phyloP scores from a whole-genome alignment of 2,797 vertebrate genomes.

The Molossus alvarezi region DNA sequence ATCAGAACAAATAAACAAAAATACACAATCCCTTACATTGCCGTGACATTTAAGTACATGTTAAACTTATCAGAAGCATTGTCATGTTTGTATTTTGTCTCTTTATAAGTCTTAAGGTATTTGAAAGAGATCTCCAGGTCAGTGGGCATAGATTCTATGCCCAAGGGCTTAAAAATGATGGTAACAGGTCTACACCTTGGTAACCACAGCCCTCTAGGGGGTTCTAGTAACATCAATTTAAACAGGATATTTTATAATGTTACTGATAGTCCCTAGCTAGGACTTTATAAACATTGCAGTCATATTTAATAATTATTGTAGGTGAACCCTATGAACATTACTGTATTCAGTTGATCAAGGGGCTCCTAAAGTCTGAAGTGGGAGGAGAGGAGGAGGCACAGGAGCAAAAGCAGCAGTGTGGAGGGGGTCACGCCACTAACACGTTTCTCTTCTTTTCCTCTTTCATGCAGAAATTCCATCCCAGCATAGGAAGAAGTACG shows the following conservation, averaged over 20 bases:
- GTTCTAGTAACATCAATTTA: not conserved
- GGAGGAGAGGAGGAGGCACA: not conserved
- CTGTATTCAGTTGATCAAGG: not conserved
- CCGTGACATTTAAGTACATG: constrained; percentile 37
- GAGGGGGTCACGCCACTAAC: not conserved
- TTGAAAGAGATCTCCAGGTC: not conserved
- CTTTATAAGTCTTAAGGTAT: not conserved
- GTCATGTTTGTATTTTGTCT: not conserved
- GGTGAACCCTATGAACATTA: not conserved
- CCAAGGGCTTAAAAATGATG: not conserved
- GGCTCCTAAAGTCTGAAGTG: not conserved
- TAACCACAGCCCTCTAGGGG: not conserved
- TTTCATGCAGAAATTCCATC: not conserved
- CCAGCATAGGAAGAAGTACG: not conserved
- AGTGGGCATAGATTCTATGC: not conserved
- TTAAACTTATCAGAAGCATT: constrained; percentile 37
- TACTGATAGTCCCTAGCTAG: not conserved
- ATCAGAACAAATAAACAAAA: not conserved
- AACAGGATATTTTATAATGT: not conserved
- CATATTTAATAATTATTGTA: not conserved
- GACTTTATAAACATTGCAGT: not conserved
- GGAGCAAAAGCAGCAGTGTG: not conserved
- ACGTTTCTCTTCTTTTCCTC: not conserved
- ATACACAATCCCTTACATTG: constrained; percentile 55
- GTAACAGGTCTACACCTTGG: not conserved